Percentiles rank a stretch among this genome's conserved stretches.
phyloP scores from a whole-genome alignment of 2,797 vertebrate genomes.

The Pteropus rufus region DNA sequence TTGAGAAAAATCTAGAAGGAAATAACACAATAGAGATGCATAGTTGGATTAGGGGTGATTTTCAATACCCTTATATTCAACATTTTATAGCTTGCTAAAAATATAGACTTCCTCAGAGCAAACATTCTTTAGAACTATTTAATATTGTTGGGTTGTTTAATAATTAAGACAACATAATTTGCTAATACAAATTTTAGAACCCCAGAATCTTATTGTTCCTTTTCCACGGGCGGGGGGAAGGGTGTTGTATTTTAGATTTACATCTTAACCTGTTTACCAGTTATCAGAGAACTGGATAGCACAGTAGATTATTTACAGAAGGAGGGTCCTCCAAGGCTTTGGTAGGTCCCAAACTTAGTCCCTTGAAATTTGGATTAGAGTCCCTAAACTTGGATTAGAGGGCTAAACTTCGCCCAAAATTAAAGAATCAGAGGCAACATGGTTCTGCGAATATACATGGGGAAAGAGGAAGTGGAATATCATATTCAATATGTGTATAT shows the following conservation, averaged over 20 bases:
- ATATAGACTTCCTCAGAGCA: not conserved
- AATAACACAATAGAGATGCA: not conserved
- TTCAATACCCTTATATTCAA: not conserved
- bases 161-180: not conserved
- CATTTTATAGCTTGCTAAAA: slow-evolving; percentile 11
- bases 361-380: not conserved
- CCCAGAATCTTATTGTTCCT: not conserved
- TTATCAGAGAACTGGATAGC: not conserved
- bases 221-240: not conserved
- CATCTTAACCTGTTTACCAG: not conserved
- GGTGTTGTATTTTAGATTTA: not conserved
- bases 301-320: not conserved
- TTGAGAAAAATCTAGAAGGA: not conserved
- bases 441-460: not conserved
- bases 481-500: not conserved
- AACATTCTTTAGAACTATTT: not conserved
- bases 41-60: not conserved
- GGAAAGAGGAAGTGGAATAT: not conserved
- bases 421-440: not conserved
- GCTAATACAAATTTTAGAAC: slow-evolving; percentile 1
- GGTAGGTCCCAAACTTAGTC: not conserved
- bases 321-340: not conserved
- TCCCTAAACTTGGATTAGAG: not conserved
- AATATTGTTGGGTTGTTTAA: not conserved
- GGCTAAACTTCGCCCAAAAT: not conserved